Conservation (phyloP, 2,797 vertebrate species). For the Enteromius trimaculatus region DNA sequence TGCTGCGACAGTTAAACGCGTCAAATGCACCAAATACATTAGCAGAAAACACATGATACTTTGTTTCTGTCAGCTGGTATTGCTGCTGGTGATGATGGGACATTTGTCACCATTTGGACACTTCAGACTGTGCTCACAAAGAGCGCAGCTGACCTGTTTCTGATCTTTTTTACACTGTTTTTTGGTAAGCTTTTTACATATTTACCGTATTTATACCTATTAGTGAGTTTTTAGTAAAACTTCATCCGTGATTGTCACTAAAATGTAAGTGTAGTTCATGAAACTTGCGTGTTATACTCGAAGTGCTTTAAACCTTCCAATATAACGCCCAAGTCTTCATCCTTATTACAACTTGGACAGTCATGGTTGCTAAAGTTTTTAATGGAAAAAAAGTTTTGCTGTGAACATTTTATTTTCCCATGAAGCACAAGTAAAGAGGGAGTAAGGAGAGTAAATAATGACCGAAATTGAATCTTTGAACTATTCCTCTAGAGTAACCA, state of each 20-base stretch:
- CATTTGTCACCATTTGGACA: slow-evolving; percentile 13
- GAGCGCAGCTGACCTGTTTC: background rate
- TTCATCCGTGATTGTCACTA: background rate
- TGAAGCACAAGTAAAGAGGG: background rate
- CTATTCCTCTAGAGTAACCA: slow-evolving; percentile 36
- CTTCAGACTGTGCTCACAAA: slow-evolving; percentile 19
- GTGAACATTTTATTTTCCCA: background rate
- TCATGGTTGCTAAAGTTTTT: background rate
- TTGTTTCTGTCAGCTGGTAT: slow-evolving; percentile 20
- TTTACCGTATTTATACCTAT: background rate
- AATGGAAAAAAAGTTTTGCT: background rate
- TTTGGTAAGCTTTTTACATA: background rate
- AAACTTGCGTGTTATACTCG: background rate
- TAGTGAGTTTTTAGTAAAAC: background rate
- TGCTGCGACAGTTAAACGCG: slow-evolving; percentile 11
- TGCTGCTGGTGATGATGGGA: background rate
- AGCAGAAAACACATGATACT: background rate
- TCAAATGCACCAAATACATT: background rate
- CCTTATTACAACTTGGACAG: background rate
- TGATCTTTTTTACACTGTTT: background rate
- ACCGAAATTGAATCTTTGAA: background rate
- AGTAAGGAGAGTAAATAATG: background rate
- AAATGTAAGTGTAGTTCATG: background rate
- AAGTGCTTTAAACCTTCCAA: background rate
- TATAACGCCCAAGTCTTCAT: background rate